phyloP scores from a whole-genome alignment of 2,888 invertebrate genomes.

The Julus scandinavius region DNA sequence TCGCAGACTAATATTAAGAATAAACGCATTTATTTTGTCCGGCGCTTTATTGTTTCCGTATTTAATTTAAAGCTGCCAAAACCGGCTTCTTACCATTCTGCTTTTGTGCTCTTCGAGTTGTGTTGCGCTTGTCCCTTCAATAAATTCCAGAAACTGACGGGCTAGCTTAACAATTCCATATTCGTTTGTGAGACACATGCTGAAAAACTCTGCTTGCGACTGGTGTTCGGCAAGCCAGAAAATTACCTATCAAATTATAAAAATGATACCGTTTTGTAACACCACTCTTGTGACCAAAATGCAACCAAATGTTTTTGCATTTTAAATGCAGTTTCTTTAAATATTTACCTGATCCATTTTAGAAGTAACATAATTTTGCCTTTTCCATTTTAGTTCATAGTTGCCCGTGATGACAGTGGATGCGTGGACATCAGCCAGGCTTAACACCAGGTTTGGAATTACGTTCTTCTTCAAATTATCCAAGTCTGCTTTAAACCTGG shows the following conservation, averaged over 20 bases:
- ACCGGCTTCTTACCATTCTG: slow-evolving; percentile 22
- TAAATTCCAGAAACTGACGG: not conserved
- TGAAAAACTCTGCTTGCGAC: not conserved
- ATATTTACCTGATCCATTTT: slow-evolving; percentile 15
- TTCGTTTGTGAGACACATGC: not conserved
- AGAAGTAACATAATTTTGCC: not conserved
- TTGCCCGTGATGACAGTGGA: not conserved
- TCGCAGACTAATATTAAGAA: not conserved
- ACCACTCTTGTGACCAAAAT: too few relatives aligned
- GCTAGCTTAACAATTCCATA: not conserved
- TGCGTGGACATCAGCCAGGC: not conserved
- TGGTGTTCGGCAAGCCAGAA: not conserved
- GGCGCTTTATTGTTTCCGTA: not conserved
- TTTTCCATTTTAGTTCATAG: slow-evolving; percentile 12
- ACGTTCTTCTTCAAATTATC: not conserved
- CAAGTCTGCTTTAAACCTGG: not conserved
- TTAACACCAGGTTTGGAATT: not conserved
- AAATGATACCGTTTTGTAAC: not conserved
- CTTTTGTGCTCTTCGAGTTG: not conserved
- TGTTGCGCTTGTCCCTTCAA: not conserved
- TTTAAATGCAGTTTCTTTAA: too few relatives aligned
- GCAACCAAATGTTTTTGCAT: too few relatives aligned
- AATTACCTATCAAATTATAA: not conserved
- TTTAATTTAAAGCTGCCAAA: not conserved
- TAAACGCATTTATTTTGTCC: too few relatives aligned